phyloP scores from a whole-genome alignment of 2,113 vertebrate species.

The Lamprologus lemairii region DNA sequence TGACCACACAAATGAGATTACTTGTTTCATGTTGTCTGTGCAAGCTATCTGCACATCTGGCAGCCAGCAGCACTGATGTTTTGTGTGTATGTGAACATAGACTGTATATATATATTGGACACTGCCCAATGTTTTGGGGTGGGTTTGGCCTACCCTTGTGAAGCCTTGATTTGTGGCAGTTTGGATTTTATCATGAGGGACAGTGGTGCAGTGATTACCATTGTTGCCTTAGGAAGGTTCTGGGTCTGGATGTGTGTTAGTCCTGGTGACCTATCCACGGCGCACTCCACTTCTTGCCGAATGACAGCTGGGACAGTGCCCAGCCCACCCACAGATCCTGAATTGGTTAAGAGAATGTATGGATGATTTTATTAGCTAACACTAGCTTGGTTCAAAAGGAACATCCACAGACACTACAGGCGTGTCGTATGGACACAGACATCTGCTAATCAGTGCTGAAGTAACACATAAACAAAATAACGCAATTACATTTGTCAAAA shows the following conservation, averaged over 20 bases:
- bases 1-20: neutral
- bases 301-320: neutral
- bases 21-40: neutral
- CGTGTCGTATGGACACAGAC: fast-evolving
- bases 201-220: neutral
- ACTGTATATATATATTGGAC: neutral
- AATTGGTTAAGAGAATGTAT: neutral
- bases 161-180: neutral
- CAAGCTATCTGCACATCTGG: neutral
- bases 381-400: neutral
- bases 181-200: neutral
- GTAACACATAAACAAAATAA: neutral
- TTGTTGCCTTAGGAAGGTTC: neutral
- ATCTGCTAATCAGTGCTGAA: neutral
- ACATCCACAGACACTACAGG: neutral
- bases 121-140: neutral
- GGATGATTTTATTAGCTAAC: neutral
- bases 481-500: neutral
- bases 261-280: fast-evolving
- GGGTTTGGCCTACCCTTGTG: neutral
- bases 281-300: neutral
- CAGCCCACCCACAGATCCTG: neutral
- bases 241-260: neutral
- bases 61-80: neutral
- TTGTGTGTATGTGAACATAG: neutral